These are phyloP conservation scores for Tapirus indicus DNA, from an alignment of 2,797 vertebrate species.

Conservation along the genomic window DNA sequence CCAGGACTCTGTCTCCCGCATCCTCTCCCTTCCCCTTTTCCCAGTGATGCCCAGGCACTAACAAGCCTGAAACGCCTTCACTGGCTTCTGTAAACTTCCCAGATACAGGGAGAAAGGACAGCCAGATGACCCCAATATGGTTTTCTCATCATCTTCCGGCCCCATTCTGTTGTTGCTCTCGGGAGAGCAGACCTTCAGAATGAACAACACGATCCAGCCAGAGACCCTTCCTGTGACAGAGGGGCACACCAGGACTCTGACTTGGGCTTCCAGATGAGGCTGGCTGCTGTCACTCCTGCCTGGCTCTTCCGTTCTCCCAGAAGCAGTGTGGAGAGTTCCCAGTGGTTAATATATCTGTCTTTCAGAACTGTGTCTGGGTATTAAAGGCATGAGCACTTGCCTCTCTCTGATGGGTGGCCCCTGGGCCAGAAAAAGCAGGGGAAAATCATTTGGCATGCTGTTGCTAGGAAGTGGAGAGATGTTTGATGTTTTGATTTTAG, in stretches of 20 bases:
- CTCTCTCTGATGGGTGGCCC: not conserved
- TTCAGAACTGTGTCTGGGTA: not conserved
- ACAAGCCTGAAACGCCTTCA: not conserved
- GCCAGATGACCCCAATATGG: accelerated
- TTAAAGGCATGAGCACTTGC: not conserved
- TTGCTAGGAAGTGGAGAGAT: conserved; percentile 66
- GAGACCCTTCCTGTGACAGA: not conserved
- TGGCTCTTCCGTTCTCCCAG: not conserved
- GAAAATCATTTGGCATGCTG: not conserved
- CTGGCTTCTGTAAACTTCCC: not conserved
- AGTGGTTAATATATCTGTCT: not conserved
- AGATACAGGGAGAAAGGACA: not conserved
- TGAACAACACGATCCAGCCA: not conserved
- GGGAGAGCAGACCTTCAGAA: not conserved
- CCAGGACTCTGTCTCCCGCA: not conserved
- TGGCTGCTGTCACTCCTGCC: not conserved
- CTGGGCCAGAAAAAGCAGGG: conserved; percentile 46
- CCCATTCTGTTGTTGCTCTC: not conserved
- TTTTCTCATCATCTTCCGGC: not conserved
- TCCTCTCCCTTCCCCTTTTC: not conserved
- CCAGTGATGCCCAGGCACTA: accelerated
- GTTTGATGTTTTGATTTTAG: conserved; percentile 58
- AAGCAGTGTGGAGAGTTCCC: not conserved
- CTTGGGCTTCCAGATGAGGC: not conserved
- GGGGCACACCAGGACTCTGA: not conserved